These are phyloP conservation scores for Phyllostomus discolor DNA, from an alignment of 2,113 vertebrate species.

Conservation along the genomic window DNA sequence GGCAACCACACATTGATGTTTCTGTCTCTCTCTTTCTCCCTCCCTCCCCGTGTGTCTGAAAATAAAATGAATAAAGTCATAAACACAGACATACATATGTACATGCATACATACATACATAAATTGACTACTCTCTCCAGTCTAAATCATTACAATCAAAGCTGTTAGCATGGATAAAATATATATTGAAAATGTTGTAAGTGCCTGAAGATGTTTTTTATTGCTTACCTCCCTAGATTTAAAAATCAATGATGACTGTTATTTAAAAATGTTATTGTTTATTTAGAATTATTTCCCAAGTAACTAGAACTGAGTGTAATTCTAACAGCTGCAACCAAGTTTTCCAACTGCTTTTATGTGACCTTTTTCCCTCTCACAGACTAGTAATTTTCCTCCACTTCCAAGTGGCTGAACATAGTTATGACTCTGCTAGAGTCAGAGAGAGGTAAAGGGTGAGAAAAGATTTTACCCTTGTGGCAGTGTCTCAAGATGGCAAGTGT, in stretches of 20 bases:
- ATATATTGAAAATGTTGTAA: background rate
- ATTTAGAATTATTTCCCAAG: background rate
- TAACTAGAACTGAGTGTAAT: background rate
- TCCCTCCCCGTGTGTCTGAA: too few relatives aligned
- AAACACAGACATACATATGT: too few relatives aligned
- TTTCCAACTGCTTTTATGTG: background rate
- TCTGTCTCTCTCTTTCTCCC: too few relatives aligned
- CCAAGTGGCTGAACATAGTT: background rate
- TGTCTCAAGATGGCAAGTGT: background rate
- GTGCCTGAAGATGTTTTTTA: background rate
- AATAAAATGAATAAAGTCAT: too few relatives aligned
- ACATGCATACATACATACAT: too few relatives aligned
- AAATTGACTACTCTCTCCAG: background rate
- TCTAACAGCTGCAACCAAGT: background rate
- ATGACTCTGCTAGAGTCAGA: background rate
- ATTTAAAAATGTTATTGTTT: background rate
- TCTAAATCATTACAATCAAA: background rate
- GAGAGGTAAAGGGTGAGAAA: background rate
- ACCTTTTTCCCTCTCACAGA: background rate
- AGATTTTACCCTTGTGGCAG: background rate
- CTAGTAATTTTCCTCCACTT: background rate
- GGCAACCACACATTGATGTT: too few relatives aligned
- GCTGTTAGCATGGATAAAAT: background rate
- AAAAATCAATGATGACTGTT: background rate
- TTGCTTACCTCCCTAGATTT: background rate